phyloP scores from a whole-genome alignment of 2,797 vertebrate genomes.

The Passerculus sandwichensis region DNA sequence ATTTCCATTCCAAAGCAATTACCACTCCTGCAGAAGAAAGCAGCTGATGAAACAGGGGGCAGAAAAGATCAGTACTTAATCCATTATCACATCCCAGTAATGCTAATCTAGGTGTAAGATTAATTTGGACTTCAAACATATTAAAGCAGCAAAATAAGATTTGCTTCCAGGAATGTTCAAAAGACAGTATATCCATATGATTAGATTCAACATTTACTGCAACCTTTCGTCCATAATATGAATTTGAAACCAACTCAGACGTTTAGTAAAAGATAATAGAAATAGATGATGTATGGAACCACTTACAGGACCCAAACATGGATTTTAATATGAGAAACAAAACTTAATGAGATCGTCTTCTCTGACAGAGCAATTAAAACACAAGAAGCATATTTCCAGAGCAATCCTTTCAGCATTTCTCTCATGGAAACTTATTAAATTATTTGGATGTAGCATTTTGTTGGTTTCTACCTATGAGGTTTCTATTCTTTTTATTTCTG shows the following conservation, averaged over 20 bases:
- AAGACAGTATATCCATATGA: conserved; percentile 26
- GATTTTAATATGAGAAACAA: neutral
- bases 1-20: conserved; percentile 71
- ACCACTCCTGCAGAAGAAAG: conserved; percentile 64
- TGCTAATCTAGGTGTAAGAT: conserved; percentile 68
- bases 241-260: conserved; percentile 1
- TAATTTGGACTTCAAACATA: conserved; percentile 70
- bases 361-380: neutral
- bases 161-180: conserved; percentile 46
- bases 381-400: neutral
- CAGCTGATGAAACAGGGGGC: conserved; percentile 56
- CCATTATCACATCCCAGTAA: conserved; percentile 70
- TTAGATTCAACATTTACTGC: conserved; percentile 5
- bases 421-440: neutral
- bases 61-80: conserved; percentile 67
- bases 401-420: neutral
- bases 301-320: neutral
- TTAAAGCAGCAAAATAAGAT: conserved; percentile 60
- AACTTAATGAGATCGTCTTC: neutral
- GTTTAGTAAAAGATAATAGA: neutral
- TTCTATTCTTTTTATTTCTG: neutral
- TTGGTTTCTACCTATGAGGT: neutral
- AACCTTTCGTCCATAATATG: neutral
- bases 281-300: neutral
- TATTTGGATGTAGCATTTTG: neutral